Base-by-base conservation (phyloP, 1,140 invertebrate species). In the Pseudachorutes palmiensis region DNA sequence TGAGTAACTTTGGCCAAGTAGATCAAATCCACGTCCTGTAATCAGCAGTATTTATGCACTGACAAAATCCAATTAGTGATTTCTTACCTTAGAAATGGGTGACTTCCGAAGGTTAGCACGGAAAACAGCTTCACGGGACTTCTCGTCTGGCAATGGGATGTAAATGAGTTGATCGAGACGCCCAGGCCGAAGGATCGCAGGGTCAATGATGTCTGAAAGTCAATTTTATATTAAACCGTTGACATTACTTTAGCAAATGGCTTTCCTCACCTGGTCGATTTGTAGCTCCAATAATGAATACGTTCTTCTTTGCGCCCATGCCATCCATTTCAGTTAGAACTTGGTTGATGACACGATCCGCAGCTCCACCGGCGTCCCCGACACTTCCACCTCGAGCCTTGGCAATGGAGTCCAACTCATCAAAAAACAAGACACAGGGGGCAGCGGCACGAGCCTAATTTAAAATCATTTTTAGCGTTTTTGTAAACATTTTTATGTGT, bases 321-420 rank as follows among this genome's bases (percentile, higher is more conserved):
- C 97, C 97, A 79, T 99, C 97, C 97, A 99, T 99, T 83, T 99
- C 97, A 24, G 97, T 99, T 55, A 99, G 83, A 76, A 99, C 94
- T 83, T 99, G 97, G 81, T 99, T 99, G 79, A 99, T 99, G 24
- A 99, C 97, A 73, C 97, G 85, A 81, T 99, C 97, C 29, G 96
- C 96, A 60, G 97, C 97, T 71, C 97, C 97, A 75, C 96, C 97
- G 70, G 94, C 97, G 82, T 99, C 97, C 49, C 96, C 96, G 58
- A 94, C 88, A 76, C 87, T 94, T 22, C 96, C 97, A 74, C 97
- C 97, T 81, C 97, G 87, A 29, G 97, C 91, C 80, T 99, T 99
- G 29, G 97, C 97, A 78, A 99, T 99, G 3, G 96, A 98, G 81
- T 99, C 97, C 80, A 99, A 83, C 81, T 99, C 97, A 81, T 99